Percentiles rank a stretch among this genome's conserved stretches.
These are phyloP conservation scores for Pongo pygmaeus DNA, from an alignment of 2,113 vertebrate species.

Conservation along the genomic window DNA sequence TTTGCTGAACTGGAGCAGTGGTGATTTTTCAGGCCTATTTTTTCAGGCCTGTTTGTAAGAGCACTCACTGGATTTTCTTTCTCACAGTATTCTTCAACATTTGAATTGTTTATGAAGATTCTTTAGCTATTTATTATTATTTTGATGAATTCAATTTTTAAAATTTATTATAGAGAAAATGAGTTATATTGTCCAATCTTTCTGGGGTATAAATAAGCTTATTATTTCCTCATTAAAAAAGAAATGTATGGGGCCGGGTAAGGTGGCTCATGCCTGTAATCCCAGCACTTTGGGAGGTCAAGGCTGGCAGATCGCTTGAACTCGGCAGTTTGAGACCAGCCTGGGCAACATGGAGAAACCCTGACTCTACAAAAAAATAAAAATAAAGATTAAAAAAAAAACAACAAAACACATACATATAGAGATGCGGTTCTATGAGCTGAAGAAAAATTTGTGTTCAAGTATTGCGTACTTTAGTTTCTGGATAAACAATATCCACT, in stretches of 20 bases:
- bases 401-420: not conserved
- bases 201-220: conserved; percentile 1
- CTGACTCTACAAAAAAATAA: too few species aligned
- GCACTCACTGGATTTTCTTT: not conserved
- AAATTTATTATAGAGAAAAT: not conserved
- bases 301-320: too few species aligned
- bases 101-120: not conserved
- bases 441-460: not conserved
- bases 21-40: conserved; percentile 23
- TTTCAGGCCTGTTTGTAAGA: not conserved
- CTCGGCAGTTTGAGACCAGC: too few species aligned
- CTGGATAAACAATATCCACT: not conserved
- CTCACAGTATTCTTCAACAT: not conserved
- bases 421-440: conserved; percentile 56
- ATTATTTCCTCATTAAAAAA: not conserved
- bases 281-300: too few species aligned
- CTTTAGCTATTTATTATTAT: not conserved
- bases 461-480: conserved; percentile 30
- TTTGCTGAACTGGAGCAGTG: not conserved
- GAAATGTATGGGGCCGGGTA: not conserved
- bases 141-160: not conserved
- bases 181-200: not conserved
- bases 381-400: too few species aligned
- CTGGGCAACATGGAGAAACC: too few species aligned
- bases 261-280: too few species aligned